phyloP scores from a whole-genome alignment of 2,888 invertebrate genomes.

The Eilema griseolum region DNA sequence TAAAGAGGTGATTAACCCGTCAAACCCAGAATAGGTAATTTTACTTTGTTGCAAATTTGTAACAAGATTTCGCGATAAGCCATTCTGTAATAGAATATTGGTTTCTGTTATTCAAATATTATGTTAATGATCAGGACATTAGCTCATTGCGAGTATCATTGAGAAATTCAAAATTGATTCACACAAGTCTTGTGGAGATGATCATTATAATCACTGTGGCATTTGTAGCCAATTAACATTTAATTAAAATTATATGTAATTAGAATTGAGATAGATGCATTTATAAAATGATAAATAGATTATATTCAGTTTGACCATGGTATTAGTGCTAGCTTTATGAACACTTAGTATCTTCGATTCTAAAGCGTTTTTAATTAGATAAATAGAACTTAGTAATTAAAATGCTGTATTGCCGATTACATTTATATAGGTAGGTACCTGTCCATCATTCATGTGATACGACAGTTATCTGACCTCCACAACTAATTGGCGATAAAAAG shows the following conservation, averaged over 20 bases:
- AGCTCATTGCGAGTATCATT: slow-evolving; percentile 31
- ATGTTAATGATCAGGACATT: slow-evolving; percentile 22
- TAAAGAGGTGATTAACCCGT: not conserved
- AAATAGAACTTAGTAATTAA: no score
- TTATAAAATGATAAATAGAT: slow-evolving; percentile 39
- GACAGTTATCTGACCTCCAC: no score
- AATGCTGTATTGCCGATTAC: no score
- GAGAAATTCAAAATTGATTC: slow-evolving; percentile 34
- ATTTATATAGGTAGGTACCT: no score
- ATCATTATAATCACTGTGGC: slow-evolving; percentile 41
- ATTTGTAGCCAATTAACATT: slow-evolving; percentile 45
- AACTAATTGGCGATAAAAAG: no score
- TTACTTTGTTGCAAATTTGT: slow-evolving; percentile 3
- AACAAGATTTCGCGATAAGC: slow-evolving; percentile 5
- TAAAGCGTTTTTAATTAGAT: no score
- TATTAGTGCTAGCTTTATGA: slow-evolving; percentile 7
- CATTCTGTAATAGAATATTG: slow-evolving; percentile 8
- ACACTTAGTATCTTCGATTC: not conserved
- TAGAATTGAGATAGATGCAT: slow-evolving; percentile 34
- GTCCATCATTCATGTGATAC: no score
- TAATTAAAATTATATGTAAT: slow-evolving; percentile 47
- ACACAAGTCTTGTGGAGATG: slow-evolving; percentile 24
- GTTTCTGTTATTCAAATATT: slow-evolving; percentile 10
- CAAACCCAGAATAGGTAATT: not conserved
- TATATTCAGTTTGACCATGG: slow-evolving; percentile 42